phyloP scores from a whole-genome alignment of 2,113 vertebrate genomes.

The Apaloderma vittatum region DNA sequence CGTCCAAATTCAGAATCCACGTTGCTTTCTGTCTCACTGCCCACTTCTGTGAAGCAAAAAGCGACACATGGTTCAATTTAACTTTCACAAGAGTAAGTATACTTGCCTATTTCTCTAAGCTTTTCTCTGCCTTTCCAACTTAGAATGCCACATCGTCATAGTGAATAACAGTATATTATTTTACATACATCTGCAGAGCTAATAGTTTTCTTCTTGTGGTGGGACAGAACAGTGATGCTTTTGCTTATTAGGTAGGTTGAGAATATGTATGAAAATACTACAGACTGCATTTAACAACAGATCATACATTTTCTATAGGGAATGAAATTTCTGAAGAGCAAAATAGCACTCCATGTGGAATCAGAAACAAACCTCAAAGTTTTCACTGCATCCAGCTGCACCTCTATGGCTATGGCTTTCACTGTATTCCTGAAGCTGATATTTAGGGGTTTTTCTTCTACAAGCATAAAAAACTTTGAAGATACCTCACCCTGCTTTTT shows the following conservation, averaged over 20 bases:
- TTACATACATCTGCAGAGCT: neutral
- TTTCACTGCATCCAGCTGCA: neutral
- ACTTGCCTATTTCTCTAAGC: neutral
- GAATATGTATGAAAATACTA: neutral
- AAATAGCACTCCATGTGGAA: neutral
- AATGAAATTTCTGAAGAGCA: neutral
- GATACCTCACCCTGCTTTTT: neutral
- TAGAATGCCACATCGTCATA: neutral
- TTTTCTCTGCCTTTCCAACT: neutral
- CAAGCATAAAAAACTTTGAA: neutral
- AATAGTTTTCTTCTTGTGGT: neutral
- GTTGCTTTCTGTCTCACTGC: constrained; percentile 91
- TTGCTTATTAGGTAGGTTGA: neutral
- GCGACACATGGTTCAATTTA: neutral
- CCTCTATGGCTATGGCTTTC: neutral
- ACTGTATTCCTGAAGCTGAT: neutral
- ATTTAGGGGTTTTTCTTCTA: neutral
- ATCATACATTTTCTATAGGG: neutral
- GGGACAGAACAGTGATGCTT: neutral
- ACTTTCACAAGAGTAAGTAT: neutral
- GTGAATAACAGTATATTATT: neutral
- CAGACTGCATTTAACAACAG: neutral
- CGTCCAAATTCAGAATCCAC: constrained; percentile 91
- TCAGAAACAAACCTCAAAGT: neutral
- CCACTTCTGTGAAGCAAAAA: constrained; percentile 82